Conservation (phyloP, 2,797 vertebrate genomes). For the Brachyalestes nurse region DNA sequence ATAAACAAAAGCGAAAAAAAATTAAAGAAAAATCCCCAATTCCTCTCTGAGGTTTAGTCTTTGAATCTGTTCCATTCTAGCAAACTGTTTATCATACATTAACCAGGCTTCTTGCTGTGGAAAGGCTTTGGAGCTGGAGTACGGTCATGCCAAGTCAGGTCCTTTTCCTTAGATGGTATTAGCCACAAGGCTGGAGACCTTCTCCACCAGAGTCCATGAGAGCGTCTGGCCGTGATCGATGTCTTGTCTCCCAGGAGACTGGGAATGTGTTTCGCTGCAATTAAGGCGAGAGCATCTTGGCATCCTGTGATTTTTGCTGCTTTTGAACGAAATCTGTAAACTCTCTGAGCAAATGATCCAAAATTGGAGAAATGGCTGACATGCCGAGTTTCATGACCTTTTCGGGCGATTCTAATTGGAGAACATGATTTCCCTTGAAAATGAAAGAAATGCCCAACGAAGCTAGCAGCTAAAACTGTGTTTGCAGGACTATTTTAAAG, state of each 20-base stretch:
- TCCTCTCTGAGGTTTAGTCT: slow-evolving; percentile 31
- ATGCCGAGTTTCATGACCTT: slow-evolving; percentile 24
- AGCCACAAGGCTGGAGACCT: slow-evolving; percentile 63
- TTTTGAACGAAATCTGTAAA: slow-evolving; percentile 29
- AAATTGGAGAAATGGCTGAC: slow-evolving; percentile 20
- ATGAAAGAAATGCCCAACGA: slow-evolving; percentile 19
- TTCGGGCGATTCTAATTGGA: slow-evolving; percentile 24
- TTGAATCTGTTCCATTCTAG: slow-evolving; percentile 45
- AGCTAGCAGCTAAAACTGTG: slow-evolving; percentile 9
- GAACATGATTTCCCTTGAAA: slow-evolving; percentile 17
- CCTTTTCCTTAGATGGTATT: slow-evolving; percentile 81
- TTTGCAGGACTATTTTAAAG: background rate
- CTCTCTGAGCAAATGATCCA: slow-evolving; percentile 31
- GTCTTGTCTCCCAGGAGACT: slow-evolving; percentile 54
- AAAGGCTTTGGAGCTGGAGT: slow-evolving; percentile 61
- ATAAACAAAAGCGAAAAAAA: background rate
- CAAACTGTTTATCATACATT: slow-evolving; percentile 64
- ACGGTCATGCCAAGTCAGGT: slow-evolving; percentile 67
- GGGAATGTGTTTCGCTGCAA: slow-evolving; percentile 57
- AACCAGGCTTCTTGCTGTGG: slow-evolving; percentile 66
- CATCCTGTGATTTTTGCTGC: background rate
- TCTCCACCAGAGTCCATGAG: slow-evolving; percentile 53
- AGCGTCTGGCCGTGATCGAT: slow-evolving; percentile 56
- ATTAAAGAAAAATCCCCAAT: slow-evolving; percentile 29
- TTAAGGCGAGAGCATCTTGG: slow-evolving; percentile 36